Percentiles rank a stretch among this genome's conserved stretches.
phyloP scores from a whole-genome alignment of 2,113 vertebrate species.

The Pungitius pungitius region DNA sequence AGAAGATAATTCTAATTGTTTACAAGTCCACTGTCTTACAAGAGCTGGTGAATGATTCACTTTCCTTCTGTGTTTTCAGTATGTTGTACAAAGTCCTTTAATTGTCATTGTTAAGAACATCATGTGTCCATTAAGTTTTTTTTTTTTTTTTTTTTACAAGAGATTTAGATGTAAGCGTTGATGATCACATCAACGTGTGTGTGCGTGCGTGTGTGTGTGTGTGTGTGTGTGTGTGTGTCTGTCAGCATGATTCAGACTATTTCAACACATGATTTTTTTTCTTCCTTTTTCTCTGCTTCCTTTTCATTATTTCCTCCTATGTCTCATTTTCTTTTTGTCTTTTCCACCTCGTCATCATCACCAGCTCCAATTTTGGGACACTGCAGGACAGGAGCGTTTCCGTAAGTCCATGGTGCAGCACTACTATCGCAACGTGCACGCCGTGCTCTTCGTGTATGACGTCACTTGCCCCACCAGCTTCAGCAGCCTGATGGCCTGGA shows the following conservation, averaged over 20 bases:
- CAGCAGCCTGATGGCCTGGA: conserved; percentile 86
- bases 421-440: conserved; percentile 95
- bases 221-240: conserved; percentile 1
- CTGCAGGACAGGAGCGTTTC: conserved; percentile 94
- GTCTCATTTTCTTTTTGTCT: background rate
- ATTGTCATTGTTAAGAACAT: background rate
- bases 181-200: background rate
- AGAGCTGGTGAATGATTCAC: background rate
- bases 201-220: background rate
- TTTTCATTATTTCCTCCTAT: conserved; percentile 38
- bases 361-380: conserved; percentile 98
- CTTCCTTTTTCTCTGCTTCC: conserved; percentile 8
- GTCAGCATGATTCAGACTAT: background rate
- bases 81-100: background rate
- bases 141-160: no score
- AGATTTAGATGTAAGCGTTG: conserved; percentile 5
- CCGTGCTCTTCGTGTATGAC: conserved; percentile 93
- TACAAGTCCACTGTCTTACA: background rate
- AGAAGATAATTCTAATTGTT: background rate
- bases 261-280: conserved; percentile 49
- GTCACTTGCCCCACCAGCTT: conserved; percentile 90
- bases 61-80: background rate
- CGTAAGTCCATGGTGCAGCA: conserved; percentile 96
- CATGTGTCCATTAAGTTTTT: background rate
- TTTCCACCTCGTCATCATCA: background rate